Percentiles rank a stretch among this genome's conserved stretches.
Conservation (phyloP, 92 coral and sea anemone genomes). For the Umimayanthus kanabou region DNA sequence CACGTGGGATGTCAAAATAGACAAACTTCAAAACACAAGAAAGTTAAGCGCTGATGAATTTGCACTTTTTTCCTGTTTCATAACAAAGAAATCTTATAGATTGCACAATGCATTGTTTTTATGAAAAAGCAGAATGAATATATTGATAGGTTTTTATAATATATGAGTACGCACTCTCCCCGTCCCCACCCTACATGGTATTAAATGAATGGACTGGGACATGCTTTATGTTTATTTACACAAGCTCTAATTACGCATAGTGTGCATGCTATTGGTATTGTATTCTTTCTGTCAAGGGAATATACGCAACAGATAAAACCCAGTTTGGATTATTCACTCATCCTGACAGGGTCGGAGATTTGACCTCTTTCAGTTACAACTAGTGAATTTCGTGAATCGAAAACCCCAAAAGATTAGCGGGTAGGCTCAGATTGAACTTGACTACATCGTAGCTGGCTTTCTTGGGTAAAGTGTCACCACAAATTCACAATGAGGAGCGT, state of each 20-base stretch:
- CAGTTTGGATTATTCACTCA: neutral
- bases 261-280: neutral
- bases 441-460: neutral
- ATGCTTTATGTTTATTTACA: conserved; percentile 38
- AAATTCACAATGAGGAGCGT: neutral
- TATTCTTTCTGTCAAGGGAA: neutral
- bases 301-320: conserved; percentile 5
- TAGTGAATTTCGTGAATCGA: neutral
- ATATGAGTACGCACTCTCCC: too few relatives aligned
- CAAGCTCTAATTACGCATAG: conserved; percentile 39
- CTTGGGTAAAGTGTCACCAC: neutral
- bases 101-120: too few relatives aligned
- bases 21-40: too few relatives aligned
- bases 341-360: neutral
- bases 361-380: neutral
- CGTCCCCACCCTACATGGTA: too few relatives aligned
- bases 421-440: neutral
- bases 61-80: too few relatives aligned
- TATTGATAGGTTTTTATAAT: too few relatives aligned
- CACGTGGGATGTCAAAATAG: too few relatives aligned
- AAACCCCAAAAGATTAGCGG: neutral
- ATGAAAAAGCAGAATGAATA: too few relatives aligned
- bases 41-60: too few relatives aligned
- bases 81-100: too few relatives aligned
- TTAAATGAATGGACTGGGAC: conserved; percentile 5